Conservation (phyloP, 2,888 invertebrate species). For the Philereme transversata region DNA sequence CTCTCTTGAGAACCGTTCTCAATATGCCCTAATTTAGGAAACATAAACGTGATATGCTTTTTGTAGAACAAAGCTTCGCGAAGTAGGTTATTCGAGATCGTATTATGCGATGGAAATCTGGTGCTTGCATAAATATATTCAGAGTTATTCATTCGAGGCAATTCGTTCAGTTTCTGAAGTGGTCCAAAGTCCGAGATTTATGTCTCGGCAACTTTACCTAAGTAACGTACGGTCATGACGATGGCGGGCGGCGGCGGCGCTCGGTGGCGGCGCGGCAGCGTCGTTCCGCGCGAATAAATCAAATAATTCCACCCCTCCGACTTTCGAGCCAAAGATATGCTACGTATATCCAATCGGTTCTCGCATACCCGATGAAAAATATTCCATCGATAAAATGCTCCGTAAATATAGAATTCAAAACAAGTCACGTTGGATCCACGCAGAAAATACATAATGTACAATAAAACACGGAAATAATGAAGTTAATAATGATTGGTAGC, state of each 20-base stretch:
- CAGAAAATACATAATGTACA: constrained; percentile 46
- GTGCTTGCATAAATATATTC: constrained; percentile 56
- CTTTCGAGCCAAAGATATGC: constrained; percentile 28
- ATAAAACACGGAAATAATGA: constrained; percentile 69
- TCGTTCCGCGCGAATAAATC: constrained; percentile 61
- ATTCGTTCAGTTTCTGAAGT: constrained; percentile 62
- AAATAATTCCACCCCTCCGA: constrained; percentile 47
- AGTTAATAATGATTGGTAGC: constrained; percentile 77
- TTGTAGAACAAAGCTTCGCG: constrained; percentile 37
- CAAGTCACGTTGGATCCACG: constrained; percentile 15
- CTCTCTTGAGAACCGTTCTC: neutral
- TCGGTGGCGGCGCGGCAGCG: constrained; percentile 29
- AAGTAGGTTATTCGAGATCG: constrained; percentile 44
- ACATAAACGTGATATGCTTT: constrained; percentile 27
- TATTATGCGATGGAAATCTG: constrained; percentile 48
- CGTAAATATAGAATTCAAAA: constrained; percentile 18
- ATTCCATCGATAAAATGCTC: constrained; percentile 19
- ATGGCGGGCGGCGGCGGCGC: constrained; percentile 41
- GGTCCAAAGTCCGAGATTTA: constrained; percentile 66
- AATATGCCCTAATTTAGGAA: constrained; percentile 2
- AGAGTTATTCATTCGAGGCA: constrained; percentile 65
- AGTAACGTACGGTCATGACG: constrained; percentile 61
- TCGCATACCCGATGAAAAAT: constrained; percentile 17
- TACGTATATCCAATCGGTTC: constrained; percentile 18
- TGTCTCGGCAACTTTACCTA: constrained; percentile 65